phyloP scores from a whole-genome alignment of 2,113 vertebrate genomes.

The Onychostruthus taczanowskii region DNA sequence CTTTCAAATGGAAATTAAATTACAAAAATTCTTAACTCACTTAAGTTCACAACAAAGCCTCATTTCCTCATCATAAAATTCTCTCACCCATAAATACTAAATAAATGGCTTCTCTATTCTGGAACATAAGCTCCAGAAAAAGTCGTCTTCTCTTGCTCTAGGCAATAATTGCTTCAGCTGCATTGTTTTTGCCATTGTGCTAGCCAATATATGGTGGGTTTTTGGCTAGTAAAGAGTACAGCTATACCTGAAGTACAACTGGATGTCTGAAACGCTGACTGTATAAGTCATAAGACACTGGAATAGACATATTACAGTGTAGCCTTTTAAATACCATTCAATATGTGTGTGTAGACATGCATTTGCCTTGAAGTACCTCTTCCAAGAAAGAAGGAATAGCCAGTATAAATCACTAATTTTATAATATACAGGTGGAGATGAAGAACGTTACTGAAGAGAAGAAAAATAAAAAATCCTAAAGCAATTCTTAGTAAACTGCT shows the following conservation, averaged over 20 bases:
- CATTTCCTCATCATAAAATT: not conserved
- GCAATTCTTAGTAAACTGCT: not conserved
- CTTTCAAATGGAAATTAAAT: not conserved
- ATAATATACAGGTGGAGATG: not conserved
- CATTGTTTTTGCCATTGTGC: not conserved
- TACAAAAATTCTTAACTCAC: not conserved
- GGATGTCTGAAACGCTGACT: not conserved
- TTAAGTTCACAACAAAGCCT: not conserved
- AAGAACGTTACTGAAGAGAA: not conserved
- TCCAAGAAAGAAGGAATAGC: not conserved
- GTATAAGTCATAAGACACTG: not conserved
- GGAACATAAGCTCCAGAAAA: not conserved
- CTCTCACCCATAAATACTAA: not conserved
- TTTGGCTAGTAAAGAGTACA: not conserved
- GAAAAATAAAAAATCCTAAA: not conserved
- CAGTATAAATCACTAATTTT: not conserved
- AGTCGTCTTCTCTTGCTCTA: not conserved
- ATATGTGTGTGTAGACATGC: rapidly evolving
- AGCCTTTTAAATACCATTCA: not conserved
- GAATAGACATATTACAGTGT: not conserved
- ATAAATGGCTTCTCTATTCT: not conserved
- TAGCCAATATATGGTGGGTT: not conserved
- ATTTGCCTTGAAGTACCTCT: not conserved
- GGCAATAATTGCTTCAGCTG: not conserved
- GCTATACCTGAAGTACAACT: not conserved